These are phyloP conservation scores for Dissostichus mawsoni DNA, from an alignment of 2,113 vertebrate genomes.

Conservation along the genomic window DNA sequence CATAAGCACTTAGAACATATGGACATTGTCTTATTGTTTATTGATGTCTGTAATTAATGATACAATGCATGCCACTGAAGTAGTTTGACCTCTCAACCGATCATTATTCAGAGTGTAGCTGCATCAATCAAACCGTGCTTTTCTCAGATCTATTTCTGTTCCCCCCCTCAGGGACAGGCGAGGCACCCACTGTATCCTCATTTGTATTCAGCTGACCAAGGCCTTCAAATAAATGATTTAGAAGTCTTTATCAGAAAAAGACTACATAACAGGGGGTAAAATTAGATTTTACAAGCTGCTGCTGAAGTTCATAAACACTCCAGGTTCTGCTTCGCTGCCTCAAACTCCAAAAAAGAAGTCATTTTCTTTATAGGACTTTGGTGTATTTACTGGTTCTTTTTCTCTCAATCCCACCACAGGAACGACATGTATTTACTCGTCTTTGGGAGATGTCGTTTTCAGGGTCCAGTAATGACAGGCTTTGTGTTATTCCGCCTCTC, in stretches of 20 bases:
- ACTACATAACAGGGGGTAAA: constrained; percentile 42
- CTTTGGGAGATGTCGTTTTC: constrained; percentile 85
- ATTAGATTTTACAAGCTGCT: constrained; percentile 52
- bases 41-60: constrained; percentile 98
- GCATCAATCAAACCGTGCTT: constrained; percentile 90
- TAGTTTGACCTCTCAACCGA: constrained; percentile 95
- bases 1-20: constrained; percentile 88
- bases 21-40: constrained; percentile 91
- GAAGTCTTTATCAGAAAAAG: constrained; percentile 68
- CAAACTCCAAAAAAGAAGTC: constrained; percentile 67
- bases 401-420: constrained; percentile 88
- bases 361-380: constrained; percentile 91
- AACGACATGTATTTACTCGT: constrained; percentile 94
- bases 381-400: constrained; percentile 92
- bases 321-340: constrained; percentile 27
- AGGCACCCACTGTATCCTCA: constrained; percentile 81
- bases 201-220: constrained; percentile 83
- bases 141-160: constrained; percentile 76
- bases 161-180: constrained; percentile 67
- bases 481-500: constrained; percentile 74
- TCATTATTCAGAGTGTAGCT: constrained; percentile 94
- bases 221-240: constrained; percentile 80
- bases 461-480: constrained; percentile 86
- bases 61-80: constrained; percentile 93
- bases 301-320: constrained; percentile 62